Percentiles rank a stretch among this genome's conserved stretches.
These are phyloP conservation scores for Sebastes diploproa DNA, from an alignment of 2,797 vertebrate genomes.

Conservation along the genomic window DNA sequence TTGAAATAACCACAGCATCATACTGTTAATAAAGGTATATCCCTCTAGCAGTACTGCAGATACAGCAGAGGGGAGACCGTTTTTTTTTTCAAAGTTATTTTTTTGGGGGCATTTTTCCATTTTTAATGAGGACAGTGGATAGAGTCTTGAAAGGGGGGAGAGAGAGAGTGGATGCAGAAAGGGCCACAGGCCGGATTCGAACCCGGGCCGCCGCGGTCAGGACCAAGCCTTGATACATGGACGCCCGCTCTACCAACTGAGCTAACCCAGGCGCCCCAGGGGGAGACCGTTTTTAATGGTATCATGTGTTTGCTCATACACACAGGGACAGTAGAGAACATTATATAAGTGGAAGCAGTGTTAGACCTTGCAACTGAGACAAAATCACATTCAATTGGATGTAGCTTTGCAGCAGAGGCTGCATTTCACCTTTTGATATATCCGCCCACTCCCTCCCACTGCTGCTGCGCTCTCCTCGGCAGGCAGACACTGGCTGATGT, in stretches of 20 bases:
- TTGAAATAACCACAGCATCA: background rate
- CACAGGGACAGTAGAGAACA: constrained; percentile 9
- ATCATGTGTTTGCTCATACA: constrained; percentile 6
- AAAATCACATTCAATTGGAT: constrained; percentile 61
- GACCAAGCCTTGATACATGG: too few relatives aligned
- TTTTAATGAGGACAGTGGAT: too few relatives aligned
- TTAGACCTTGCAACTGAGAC: constrained; percentile 56
- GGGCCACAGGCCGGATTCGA: too few relatives aligned
- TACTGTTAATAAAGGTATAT: background rate
- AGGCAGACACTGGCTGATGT: constrained; percentile 69
- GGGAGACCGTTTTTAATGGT: background rate
- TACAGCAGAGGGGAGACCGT: background rate
- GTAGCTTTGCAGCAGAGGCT: constrained; percentile 70
- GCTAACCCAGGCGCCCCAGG: background rate
- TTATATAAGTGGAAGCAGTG: constrained; percentile 57
- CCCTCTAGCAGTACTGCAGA: background rate
- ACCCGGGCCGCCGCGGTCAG: too few relatives aligned
- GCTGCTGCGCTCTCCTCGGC: constrained; percentile 61
- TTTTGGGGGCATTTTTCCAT: too few relatives aligned
- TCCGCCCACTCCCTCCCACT: constrained; percentile 77
- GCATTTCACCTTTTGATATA: constrained; percentile 76
- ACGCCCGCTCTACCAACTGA: too few relatives aligned
- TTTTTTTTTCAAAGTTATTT: background rate
- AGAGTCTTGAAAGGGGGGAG: too few relatives aligned
- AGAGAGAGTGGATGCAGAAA: too few relatives aligned